phyloP scores from a whole-genome alignment of 1,140 invertebrate species.

The Araneus ventricosus region DNA sequence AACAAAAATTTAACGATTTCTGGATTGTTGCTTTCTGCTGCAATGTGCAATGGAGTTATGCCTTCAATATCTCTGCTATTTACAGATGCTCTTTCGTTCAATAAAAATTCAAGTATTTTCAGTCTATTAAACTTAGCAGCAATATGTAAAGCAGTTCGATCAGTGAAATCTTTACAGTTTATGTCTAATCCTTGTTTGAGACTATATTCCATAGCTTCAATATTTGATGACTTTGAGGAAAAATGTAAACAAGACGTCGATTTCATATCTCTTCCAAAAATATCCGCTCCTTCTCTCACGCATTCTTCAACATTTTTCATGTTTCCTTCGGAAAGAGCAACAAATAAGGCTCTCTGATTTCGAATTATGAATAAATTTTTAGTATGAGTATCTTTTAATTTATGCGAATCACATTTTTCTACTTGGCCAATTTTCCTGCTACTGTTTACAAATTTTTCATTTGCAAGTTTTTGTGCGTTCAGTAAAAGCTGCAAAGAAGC shows the following conservation, averaged over 20 bases:
- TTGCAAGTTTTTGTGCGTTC: slow-evolving; percentile 65
- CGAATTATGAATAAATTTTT: neutral
- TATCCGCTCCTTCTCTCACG: neutral
- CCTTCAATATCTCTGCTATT: neutral
- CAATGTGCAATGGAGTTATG: slow-evolving; percentile 5
- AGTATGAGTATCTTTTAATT: neutral
- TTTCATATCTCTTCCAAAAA: slow-evolving; percentile 25
- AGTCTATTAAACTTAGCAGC: neutral
- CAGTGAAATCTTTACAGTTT: slow-evolving; percentile 88
- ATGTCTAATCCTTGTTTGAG: slow-evolving; percentile 74
- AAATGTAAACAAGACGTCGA: neutral
- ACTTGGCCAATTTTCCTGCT: neutral
- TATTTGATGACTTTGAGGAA: slow-evolving; percentile 78
- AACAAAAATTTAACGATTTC: neutral
- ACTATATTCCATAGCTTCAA: neutral
- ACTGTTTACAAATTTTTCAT: slow-evolving; percentile 25
- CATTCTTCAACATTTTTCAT: neutral
- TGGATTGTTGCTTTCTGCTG: neutral
- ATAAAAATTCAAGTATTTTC: slow-evolving; percentile 84
- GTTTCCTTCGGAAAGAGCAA: neutral
- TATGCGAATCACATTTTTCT: neutral
- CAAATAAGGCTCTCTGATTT: neutral
- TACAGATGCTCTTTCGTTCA: neutral
- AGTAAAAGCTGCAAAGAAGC: neutral
- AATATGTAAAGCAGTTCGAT: slow-evolving; percentile 77